phyloP scores from a whole-genome alignment of 2,113 vertebrate genomes.

The Tachycineta bicolor region DNA sequence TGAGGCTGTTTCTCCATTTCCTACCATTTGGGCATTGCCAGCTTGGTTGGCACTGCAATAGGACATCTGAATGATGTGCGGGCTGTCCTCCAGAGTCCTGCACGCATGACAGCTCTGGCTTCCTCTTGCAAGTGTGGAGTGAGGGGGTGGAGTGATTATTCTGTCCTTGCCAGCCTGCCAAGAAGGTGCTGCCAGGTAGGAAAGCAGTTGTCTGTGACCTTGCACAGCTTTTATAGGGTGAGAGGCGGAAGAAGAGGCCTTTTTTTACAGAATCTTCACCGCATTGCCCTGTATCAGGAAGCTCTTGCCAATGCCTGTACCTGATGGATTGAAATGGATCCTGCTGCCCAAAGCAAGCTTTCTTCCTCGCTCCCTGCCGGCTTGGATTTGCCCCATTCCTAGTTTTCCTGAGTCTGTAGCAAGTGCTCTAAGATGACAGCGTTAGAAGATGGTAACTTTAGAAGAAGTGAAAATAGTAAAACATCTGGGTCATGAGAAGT shows the following conservation, averaged over 20 bases:
- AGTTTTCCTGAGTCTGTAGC: not conserved
- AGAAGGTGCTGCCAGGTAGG: not conserved
- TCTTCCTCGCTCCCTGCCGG: rapidly evolving
- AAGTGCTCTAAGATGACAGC: not conserved
- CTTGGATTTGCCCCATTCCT: not conserved
- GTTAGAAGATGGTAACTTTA: rapidly evolving
- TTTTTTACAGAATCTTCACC: not conserved
- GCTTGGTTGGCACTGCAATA: rapidly evolving
- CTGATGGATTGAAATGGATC: rapidly evolving
- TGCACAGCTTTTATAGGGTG: not conserved
- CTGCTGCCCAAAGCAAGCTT: not conserved
- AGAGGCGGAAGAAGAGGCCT: not conserved
- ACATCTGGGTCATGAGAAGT: not conserved
- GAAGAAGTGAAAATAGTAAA: not conserved
- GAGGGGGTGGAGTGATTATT: not conserved
- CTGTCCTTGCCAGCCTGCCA: not conserved
- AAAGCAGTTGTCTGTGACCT: not conserved
- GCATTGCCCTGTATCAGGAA: not conserved
- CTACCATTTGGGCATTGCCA: not conserved
- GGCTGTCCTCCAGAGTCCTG: not conserved
- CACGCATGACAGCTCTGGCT: not conserved
- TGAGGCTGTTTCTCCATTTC: not conserved
- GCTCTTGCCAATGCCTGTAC: not conserved
- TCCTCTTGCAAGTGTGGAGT: not conserved
- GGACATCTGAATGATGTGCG: rapidly evolving